These are phyloP conservation scores for Chionodraco myersi DNA, from an alignment of 2,113 vertebrate genomes.

Conservation along the genomic window DNA sequence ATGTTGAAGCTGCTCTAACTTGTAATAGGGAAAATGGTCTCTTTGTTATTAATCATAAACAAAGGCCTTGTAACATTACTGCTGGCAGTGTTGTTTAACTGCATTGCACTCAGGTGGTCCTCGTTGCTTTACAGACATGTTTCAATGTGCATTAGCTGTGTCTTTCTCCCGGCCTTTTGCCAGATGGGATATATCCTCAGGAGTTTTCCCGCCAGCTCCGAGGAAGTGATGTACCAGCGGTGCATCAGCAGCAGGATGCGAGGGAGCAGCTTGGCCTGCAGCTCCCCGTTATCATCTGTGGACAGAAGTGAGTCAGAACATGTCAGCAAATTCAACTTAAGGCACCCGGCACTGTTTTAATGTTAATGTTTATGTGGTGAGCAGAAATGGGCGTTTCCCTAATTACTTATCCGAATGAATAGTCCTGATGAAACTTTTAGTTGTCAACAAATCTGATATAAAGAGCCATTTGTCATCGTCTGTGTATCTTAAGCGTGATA, in stretches of 20 bases:
- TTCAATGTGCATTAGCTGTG: neutral
- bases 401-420: neutral
- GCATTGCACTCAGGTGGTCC: no score
- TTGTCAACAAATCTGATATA: neutral
- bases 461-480: neutral
- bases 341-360: neutral
- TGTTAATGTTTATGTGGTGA: neutral
- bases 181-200: constrained; percentile 93
- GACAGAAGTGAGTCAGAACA: constrained; percentile 53
- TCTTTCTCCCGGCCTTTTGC: neutral
- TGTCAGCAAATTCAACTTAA: neutral
- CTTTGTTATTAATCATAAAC: no score
- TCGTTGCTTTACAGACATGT: neutral
- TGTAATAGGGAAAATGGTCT: no score
- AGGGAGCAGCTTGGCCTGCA: constrained; percentile 86
- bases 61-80: no score
- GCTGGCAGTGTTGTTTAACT: no score
- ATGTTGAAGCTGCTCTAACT: no score
- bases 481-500: neutral
- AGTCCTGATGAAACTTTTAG: neutral
- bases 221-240: constrained; percentile 94
- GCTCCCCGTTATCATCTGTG: constrained; percentile 90
- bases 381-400: neutral
- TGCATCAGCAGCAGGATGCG: constrained; percentile 97
- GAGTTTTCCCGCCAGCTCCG: constrained; percentile 93